Percentiles rank a stretch among this genome's conserved stretches.
Conservation (phyloP, 2,888 invertebrate genomes). For the Epiblema foenella region DNA sequence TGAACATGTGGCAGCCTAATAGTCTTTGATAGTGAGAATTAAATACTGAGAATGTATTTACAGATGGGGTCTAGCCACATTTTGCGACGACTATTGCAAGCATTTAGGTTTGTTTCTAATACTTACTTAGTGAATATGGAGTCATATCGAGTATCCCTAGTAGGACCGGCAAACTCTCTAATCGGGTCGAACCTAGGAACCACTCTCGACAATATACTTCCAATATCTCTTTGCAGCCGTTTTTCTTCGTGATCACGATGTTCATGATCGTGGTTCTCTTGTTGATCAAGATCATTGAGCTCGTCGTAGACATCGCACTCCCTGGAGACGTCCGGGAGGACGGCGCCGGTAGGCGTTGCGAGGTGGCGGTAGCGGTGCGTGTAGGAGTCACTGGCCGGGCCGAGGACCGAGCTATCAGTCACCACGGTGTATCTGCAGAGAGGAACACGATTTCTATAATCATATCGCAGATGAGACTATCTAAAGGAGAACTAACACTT, state of each 20-base stretch:
- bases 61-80: too few relatives aligned
- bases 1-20: too few relatives aligned
- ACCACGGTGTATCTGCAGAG: constrained; percentile 65
- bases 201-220: constrained; percentile 46
- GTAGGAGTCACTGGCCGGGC: constrained; percentile 66
- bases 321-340: constrained; percentile 52
- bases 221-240: constrained; percentile 51
- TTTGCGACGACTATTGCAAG: background rate
- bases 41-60: too few relatives aligned
- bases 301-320: constrained; percentile 20
- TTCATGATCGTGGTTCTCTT: constrained; percentile 49
- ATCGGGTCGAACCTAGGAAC: constrained; percentile 68
- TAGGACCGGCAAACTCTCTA: constrained; percentile 67
- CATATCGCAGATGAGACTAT: background rate
- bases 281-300: constrained; percentile 52
- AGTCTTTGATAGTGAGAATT: too few relatives aligned
- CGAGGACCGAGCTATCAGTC: constrained; percentile 74
- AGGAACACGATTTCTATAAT: background rate
- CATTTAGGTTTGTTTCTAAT: background rate
- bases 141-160: constrained; percentile 64
- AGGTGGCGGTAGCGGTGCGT: constrained; percentile 67
- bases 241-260: constrained; percentile 58
- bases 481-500: background rate
- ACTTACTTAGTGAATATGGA: constrained; percentile 53
- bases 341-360: constrained; percentile 49